Percentiles rank a stretch among this genome's conserved stretches.
Conservation (phyloP, 1,140 invertebrate genomes). For the honey bee (Apis mellifera) region Amel_HAv3.1 CM009935.2:7351001-7351500, state of each 20-base stretch:
- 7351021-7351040: neutral
- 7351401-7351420: neutral
- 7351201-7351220: slow-evolving; percentile 86
- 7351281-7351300: slow-evolving; percentile 79
- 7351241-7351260: slow-evolving; percentile 84
- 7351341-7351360: neutral
- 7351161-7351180: slow-evolving; percentile 78
- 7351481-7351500: slow-evolving; percentile 51
- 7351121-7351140: slow-evolving; percentile 86
- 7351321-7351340: neutral
- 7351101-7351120: slow-evolving; percentile 83
- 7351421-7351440: neutral
- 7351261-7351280: slow-evolving; percentile 92
- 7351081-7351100: slow-evolving; percentile 76
- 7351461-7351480: slow-evolving; percentile 17
- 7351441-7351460: slow-evolving; percentile 28
- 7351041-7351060: slow-evolving; percentile 62
- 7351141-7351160: slow-evolving; percentile 83
- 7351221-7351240: slow-evolving; percentile 83
- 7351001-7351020: no score
- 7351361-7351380: slow-evolving; percentile 35
- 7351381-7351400: neutral
- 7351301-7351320: slow-evolving; percentile 57
- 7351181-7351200: slow-evolving; percentile 76
- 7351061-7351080: slow-evolving; percentile 68